Conservation (phyloP, 2,113 vertebrate species). For the Brachirus orientalis region DNA sequence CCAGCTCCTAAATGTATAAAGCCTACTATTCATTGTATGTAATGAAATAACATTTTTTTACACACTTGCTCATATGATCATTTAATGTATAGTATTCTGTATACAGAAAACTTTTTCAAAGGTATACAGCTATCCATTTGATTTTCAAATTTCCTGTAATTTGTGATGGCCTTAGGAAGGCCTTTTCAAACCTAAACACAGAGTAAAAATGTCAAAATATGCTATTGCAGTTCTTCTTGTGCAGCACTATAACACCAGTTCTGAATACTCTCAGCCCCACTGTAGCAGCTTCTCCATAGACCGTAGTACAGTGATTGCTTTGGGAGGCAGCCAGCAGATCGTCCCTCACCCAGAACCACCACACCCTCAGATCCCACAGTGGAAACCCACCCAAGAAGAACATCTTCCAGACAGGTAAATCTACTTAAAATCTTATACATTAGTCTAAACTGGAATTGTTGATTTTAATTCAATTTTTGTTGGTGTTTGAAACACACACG, state of each 20-base stretch:
- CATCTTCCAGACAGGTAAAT: conserved; percentile 55
- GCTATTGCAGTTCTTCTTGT: conserved; percentile 17
- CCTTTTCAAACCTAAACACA: too few species aligned
- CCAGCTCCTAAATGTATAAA: too few species aligned
- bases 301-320: conserved; percentile 49
- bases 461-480: neutral
- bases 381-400: conserved; percentile 42
- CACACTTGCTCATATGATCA: too few species aligned
- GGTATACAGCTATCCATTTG: too few species aligned
- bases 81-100: too few species aligned
- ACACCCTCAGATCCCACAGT: conserved; percentile 34
- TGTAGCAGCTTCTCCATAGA: conserved; percentile 72
- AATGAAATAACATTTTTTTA: too few species aligned
- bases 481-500: neutral
- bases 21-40: too few species aligned
- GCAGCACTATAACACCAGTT: conserved; percentile 54
- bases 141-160: too few species aligned
- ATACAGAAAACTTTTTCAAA: too few species aligned
- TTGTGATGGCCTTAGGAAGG: too few species aligned
- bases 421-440: neutral
- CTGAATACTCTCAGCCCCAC: conserved; percentile 72
- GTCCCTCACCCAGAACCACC: conserved; percentile 32
- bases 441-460: neutral
- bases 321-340: conserved; percentile 59
- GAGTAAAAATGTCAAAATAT: neutral